phyloP scores from a whole-genome alignment of 1,140 invertebrate genomes.

The Elysia chlorotica region DNA sequence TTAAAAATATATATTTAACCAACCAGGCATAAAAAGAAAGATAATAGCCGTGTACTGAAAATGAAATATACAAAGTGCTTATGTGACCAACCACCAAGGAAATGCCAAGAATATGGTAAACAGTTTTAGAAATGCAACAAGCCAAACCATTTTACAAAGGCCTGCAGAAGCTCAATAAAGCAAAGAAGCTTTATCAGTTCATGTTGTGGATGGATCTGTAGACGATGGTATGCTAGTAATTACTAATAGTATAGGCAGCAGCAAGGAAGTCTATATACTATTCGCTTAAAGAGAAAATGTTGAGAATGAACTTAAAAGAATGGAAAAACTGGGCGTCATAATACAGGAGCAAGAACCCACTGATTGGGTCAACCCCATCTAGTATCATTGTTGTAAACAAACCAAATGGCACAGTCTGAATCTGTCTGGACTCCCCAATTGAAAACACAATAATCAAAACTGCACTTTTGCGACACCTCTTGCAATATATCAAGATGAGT shows the following conservation, averaged over 20 bases:
- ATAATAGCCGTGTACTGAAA: no score
- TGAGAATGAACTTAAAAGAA: constrained; percentile 27
- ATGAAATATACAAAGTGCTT: no score
- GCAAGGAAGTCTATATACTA: constrained; percentile 45
- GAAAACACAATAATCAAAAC: constrained; percentile 31
- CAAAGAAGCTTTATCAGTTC: no score
- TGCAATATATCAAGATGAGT: constrained; percentile 44
- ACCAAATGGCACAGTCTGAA: constrained; percentile 45
- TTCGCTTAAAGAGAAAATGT: constrained; percentile 24
- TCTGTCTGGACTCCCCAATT: constrained; percentile 34
- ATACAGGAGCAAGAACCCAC: constrained; percentile 50
- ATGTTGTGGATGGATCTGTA: constrained; percentile 34
- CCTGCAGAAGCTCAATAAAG: no score
- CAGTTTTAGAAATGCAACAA: no score
- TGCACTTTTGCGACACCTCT: constrained; percentile 51
- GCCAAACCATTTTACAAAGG: no score
- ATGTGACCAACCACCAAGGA: no score
- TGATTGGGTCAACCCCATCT: constrained; percentile 63
- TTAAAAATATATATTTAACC: no score
- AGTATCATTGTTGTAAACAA: constrained; percentile 62
- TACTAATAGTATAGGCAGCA: constrained; percentile 38
- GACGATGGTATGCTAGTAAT: constrained; percentile 23
- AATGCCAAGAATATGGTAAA: no score
- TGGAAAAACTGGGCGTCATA: constrained; percentile 31
- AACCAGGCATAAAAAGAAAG: no score